Evolutionary conservation across 2,113 vertebrate species (phyloP), one percentile per base, ranked within the genome.

Genomic region (Perccottus glenii): DNA sequence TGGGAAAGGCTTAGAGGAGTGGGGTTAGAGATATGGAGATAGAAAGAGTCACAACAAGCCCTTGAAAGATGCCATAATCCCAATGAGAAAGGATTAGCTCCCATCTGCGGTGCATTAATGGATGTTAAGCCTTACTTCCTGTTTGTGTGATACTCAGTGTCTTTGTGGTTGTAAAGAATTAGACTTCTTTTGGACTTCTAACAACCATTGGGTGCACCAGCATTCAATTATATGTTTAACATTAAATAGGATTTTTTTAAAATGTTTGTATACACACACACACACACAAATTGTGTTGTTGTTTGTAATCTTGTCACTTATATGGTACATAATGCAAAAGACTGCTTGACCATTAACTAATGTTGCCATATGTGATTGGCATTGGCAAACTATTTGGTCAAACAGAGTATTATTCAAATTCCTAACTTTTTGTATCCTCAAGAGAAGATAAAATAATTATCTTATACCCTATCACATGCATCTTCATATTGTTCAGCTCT

Each of bases 81-180:
- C 77, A 87, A 68, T 76, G 85, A 83, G 69, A 73, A 89, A 81
- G 86, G 89, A 90, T 90, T 89, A 89, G 75, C 64, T 74, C 62
- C 73, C 80, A 81, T 88, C 85, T 85, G 81, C 70, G 71, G 78
- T 78, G 69, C 65, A 75, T 87, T 87, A 86, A 86, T 80, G 78
- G 79, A 57, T 80, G 67, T 79, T 84, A 81, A 78, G 75, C 86
- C 73, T 73, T 68, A 72, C 32, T 57, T 75, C 65, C 77, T 77
- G 58, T 63, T 57, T 57, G 49, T 63, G 56, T 53, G 8, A 32
- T 32, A 40, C 6, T 53, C 16, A 40, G 27, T 61, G 59, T 56
- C 4, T 60, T 36, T 67, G 35, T 69, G 58, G 19, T 14, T 48
- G 43, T 5, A 38, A 32, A 12, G 38, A 55, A 55, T 55, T 36